Evolutionary conservation across 2,797 vertebrate genomes (phyloP).

Genomic region (Tragelaphus oryx): DNA sequence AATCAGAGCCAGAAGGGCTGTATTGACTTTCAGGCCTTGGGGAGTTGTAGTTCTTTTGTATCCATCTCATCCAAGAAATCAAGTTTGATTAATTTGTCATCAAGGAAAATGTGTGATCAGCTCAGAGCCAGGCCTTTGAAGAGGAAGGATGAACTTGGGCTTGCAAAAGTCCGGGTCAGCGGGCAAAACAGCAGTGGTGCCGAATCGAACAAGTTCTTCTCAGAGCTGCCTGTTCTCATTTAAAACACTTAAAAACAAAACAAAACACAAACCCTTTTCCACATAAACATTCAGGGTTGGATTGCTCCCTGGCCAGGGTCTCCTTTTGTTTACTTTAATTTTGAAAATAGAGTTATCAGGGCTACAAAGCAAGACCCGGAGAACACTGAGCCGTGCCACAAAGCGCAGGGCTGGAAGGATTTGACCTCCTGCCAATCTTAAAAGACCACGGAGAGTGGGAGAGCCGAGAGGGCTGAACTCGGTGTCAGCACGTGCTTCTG

Average conservation of each 20-base stretch:
- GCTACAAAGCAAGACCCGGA: neutral
- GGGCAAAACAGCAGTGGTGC: neutral
- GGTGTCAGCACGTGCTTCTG: conserved; percentile 55
- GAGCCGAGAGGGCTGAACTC: neutral
- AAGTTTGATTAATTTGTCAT: conserved; percentile 78
- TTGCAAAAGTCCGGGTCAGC: conserved; percentile 23
- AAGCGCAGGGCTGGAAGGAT: neutral
- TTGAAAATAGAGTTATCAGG: conserved; percentile 24
- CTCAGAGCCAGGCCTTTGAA: conserved; percentile 59
- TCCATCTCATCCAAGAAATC: conserved; percentile 66
- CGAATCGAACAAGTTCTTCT: neutral
- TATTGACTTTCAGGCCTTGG: conserved; percentile 57
- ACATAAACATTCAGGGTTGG: neutral
- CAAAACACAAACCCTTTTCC: neutral
- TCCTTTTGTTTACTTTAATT: conserved; percentile 46
- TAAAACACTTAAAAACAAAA: neutral
- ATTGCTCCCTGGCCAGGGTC: neutral
- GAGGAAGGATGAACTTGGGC: conserved; percentile 38
- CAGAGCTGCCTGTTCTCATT: neutral
- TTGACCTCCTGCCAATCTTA: conserved; percentile 50
- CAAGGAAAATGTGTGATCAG: conserved; percentile 64
- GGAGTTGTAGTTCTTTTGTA: conserved; percentile 69
- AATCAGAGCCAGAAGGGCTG: conserved; percentile 71
- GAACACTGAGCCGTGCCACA: neutral
- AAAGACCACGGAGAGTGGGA: conserved; percentile 29